phyloP scores from a whole-genome alignment of 2,888 invertebrate genomes.

The Ceramica pisi region DNA sequence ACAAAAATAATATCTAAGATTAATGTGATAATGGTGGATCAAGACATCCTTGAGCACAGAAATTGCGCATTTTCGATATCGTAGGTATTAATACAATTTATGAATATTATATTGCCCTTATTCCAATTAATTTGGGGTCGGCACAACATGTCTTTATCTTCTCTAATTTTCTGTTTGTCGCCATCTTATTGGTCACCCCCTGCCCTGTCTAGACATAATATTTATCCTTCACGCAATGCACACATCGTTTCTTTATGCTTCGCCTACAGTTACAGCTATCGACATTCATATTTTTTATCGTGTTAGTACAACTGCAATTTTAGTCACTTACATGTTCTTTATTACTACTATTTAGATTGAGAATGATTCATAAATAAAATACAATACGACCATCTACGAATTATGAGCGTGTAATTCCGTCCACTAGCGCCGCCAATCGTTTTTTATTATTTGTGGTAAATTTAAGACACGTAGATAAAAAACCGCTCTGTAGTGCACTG shows the following conservation, averaged over 20 bases:
- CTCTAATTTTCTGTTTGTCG: no score
- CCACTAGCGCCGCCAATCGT: no score
- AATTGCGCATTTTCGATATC: neutral
- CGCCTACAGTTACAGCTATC: neutral
- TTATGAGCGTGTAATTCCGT: no score
- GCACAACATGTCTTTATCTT: no score
- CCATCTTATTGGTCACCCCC: no score
- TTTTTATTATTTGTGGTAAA: no score
- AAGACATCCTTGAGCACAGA: neutral
- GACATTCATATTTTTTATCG: neutral
- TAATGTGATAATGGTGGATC: no score
- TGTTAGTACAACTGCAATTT: neutral
- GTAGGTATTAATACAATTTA: neutral
- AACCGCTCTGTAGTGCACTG: no score
- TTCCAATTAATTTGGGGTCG: no score
- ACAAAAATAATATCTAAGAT: neutral
- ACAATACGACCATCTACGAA: neutral
- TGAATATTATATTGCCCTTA: neutral
- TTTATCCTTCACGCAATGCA: neutral
- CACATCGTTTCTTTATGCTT: neutral
- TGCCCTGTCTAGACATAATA: no score
- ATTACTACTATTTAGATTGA: neutral
- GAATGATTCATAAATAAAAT: neutral
- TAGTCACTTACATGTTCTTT: neutral
- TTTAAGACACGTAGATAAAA: no score